Evolutionary conservation across 2,888 invertebrate species (phyloP).

Genomic region (Napeogenes inachia): DNA sequence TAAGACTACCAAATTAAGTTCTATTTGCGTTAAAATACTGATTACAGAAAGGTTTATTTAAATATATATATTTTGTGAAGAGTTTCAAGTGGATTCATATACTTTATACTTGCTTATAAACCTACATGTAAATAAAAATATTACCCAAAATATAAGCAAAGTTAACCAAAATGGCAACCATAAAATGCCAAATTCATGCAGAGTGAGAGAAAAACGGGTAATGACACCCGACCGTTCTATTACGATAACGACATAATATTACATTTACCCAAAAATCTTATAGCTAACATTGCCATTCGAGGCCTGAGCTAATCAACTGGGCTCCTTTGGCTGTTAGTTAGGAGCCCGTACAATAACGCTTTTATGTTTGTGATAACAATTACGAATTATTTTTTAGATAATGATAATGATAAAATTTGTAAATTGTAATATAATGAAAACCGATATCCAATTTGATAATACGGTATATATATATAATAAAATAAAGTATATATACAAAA

Average conservation of each 20-base stretch:
- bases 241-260: slow-evolving; percentile 72
- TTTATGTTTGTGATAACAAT: slow-evolving; percentile 33
- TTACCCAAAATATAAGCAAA: background rate
- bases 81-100: no score
- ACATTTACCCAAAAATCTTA: slow-evolving; percentile 73
- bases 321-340: slow-evolving; percentile 42
- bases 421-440: no score
- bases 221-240: slow-evolving; percentile 54
- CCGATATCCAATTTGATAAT: no score
- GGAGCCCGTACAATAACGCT: slow-evolving; percentile 24
- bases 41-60: background rate
- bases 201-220: slow-evolving; percentile 17
- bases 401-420: no score
- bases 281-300: slow-evolving; percentile 55
- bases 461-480: no score
- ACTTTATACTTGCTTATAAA: no score
- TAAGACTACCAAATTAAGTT: no score
- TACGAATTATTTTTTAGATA: slow-evolving; percentile 26
- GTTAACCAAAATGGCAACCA: slow-evolving; percentile 2
- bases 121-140: background rate
- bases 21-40: no score
- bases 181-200: slow-evolving; percentile 8
- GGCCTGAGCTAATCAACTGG: slow-evolving; percentile 66
- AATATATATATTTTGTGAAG: background rate
- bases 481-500: no score